phyloP scores from a whole-genome alignment of 2,113 vertebrate genomes.

The Gallinago media region DNA sequence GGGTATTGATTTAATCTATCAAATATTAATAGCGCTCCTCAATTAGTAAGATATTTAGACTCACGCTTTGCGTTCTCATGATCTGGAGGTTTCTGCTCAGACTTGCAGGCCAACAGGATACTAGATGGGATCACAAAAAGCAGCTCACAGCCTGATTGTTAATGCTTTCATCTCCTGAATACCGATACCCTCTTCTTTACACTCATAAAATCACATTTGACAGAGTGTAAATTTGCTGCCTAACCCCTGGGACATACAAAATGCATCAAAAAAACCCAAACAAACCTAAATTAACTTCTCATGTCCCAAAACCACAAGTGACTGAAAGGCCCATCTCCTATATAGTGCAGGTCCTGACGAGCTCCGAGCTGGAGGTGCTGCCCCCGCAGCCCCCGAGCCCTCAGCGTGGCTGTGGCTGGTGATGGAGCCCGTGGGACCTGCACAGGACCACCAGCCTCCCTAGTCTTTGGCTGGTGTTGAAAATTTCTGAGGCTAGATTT shows the following conservation, averaged over 20 bases:
- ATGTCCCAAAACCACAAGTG: background rate
- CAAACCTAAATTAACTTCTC: background rate
- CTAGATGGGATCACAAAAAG: background rate
- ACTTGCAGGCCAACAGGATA: background rate
- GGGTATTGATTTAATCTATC: conserved; percentile 16
- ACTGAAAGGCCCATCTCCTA: background rate
- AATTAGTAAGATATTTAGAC: conserved; percentile 32
- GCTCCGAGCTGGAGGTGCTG: background rate
- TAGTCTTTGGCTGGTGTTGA: too few species aligned
- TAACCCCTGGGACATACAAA: background rate
- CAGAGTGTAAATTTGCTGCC: background rate
- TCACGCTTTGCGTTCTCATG: background rate
- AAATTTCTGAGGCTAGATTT: too few species aligned
- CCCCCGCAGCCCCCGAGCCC: background rate
- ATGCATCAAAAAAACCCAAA: background rate
- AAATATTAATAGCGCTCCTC: conserved; percentile 41
- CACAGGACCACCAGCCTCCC: background rate
- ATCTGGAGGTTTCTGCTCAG: background rate
- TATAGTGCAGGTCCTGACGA: background rate
- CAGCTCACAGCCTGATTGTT: background rate
- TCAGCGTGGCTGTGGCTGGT: fast-evolving
- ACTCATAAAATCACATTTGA: background rate
- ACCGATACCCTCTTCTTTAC: background rate
- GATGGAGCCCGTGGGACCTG: background rate
- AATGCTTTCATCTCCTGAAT: background rate